Conservation (phyloP, 2,113 vertebrate species). For the Cinclus mexicanus region DNA sequence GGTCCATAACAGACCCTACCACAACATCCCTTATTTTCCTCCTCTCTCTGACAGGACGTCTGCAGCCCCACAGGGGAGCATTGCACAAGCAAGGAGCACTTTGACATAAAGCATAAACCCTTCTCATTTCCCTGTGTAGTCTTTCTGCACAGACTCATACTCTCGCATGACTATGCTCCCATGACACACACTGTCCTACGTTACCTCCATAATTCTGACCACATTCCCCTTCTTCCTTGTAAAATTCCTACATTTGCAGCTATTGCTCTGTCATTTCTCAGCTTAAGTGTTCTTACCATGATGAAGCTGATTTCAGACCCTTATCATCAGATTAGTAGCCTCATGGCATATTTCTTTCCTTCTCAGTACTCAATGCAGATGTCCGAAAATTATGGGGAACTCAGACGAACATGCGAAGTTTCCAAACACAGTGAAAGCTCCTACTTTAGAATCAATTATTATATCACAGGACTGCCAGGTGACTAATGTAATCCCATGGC, state of each 20-base stretch:
- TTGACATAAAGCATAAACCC: not conserved
- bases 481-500: not conserved
- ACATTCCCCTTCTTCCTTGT: not conserved
- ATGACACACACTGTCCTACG: not conserved
- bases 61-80: not conserved
- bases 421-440: not conserved
- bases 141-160: not conserved
- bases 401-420: not conserved
- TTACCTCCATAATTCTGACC: not conserved
- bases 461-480: not conserved
- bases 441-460: not conserved
- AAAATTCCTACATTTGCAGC: not conserved
- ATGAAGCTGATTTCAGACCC: not conserved
- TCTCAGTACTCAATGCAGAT: not conserved
- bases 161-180: not conserved
- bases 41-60: rapidly evolving
- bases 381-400: not conserved
- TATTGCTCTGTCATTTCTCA: not conserved
- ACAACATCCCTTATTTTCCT: not conserved
- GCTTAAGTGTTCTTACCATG: not conserved
- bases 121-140: not conserved
- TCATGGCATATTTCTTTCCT: not conserved
- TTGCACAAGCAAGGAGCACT: not conserved
- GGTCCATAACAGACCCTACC: not conserved
- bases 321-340: not conserved